Evolutionary conservation across 2,888 invertebrate species (phyloP).

Genomic region (Nephrotoma flavescens): DNA sequence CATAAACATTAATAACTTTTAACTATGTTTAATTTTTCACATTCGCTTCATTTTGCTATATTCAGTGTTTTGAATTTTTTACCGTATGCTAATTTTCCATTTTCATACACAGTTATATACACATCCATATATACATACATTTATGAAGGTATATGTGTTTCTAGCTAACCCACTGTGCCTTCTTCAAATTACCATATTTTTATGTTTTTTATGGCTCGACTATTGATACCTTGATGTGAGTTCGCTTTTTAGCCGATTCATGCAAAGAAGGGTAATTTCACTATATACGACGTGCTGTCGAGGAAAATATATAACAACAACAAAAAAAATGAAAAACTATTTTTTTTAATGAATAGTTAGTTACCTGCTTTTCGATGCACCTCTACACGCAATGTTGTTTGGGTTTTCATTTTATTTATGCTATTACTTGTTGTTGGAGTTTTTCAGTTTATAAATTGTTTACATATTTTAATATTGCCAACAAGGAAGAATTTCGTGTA

Average conservation of each 20-base stretch:
- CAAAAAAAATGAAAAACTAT: not conserved
- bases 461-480: not conserved
- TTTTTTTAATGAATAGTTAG: not conserved
- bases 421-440: not conserved
- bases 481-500: not conserved
- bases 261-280: not conserved
- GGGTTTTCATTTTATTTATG: not conserved
- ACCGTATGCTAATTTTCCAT: not conserved
- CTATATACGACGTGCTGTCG: not conserved
- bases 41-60: not conserved
- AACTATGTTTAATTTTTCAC: not conserved
- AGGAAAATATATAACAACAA: not conserved
- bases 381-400: not conserved
- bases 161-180: not conserved
- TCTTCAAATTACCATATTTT: not conserved
- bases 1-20: not conserved
- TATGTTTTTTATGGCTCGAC: not conserved
- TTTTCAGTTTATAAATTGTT: not conserved
- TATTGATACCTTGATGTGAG: not conserved
- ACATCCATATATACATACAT: not conserved
- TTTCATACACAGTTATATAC: not conserved
- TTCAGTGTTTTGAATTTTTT: not conserved
- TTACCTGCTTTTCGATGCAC: not conserved
- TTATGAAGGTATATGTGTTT: not conserved
- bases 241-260: not conserved